Percentiles rank a stretch among this genome's conserved stretches.
These are phyloP conservation scores for Butorides virescens DNA, from an alignment of 2,113 vertebrate genomes.

Conservation along the genomic window DNA sequence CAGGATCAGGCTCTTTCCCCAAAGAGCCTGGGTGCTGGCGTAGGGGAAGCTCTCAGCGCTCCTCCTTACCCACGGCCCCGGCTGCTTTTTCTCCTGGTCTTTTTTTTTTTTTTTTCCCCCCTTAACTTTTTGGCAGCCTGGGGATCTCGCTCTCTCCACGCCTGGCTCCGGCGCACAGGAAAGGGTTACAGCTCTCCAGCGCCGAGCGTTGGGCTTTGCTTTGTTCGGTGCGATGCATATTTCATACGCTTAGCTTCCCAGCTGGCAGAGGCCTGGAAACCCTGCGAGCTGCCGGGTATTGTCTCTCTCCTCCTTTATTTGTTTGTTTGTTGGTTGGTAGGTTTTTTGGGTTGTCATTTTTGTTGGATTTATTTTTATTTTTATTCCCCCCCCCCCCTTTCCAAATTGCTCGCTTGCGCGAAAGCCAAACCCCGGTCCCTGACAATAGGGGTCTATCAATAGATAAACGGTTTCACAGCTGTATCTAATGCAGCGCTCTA, in stretches of 20 bases:
- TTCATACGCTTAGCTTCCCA: slow-evolving; percentile 63
- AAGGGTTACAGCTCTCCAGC: slow-evolving; percentile 39
- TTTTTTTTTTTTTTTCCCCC: background rate
- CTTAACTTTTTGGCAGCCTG: background rate
- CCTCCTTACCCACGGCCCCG: accelerated
- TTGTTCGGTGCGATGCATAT: slow-evolving; percentile 57
- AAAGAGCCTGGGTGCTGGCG: background rate
- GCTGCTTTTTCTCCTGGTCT: background rate
- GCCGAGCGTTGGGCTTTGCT: background rate
- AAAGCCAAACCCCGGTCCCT: background rate
- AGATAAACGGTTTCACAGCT: slow-evolving; percentile 47
- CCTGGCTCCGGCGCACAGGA: background rate
- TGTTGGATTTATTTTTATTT: background rate
- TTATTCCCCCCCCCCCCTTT: background rate
- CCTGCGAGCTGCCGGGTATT: slow-evolving; percentile 43
- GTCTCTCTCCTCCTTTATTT: slow-evolving; percentile 54
- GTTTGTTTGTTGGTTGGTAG: slow-evolving; percentile 47
- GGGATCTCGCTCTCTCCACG: background rate
- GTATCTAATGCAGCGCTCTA: background rate
- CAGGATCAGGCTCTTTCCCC: too few relatives aligned
- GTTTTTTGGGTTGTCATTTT: slow-evolving; percentile 22
- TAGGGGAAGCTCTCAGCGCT: background rate
- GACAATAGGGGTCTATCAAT: slow-evolving; percentile 34
- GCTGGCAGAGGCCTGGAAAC: slow-evolving; percentile 60
- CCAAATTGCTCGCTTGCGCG: background rate